Base-by-base conservation (phyloP, 2,113 vertebrate genomes). In the Urocitellus parryii region DNA sequence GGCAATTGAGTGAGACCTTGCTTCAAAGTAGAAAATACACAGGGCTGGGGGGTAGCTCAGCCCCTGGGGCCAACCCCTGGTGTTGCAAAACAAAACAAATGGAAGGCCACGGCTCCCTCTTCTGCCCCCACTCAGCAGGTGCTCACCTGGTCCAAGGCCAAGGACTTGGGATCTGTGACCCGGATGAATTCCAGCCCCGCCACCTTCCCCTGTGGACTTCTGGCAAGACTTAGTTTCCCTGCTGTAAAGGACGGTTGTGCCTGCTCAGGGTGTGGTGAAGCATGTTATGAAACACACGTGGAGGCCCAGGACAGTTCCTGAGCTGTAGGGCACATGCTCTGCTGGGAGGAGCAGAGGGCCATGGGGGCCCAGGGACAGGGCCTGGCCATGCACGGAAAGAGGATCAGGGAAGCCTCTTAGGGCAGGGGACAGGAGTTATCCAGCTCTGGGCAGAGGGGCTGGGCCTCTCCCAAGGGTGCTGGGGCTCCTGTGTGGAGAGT, bases 301-400 rank as follows among this genome's bases (percentile, higher is more conserved):
- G 20, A 48, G 32, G 37, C 51, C 45, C 45, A 20, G 84, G 10
- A 51, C 25, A 56, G 32, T 39, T 25, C 34, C 61, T 45, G 3
- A 5, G 20, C 42, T 13, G 2, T 3, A 37, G 6, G 0, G 53
- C 51, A 16, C 8, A 20, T 14, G 27, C 39, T 76, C 4, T 16
- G 53, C 3, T n/a, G 14, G 20, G 16, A 10, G 24, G 56, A 58
- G 45, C 25, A 18, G 82, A 45, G 58, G 34, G 32, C 29, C 5
- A 14, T 4, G 29, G 39, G 70, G n/a, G 13, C 9, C 29, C 65
- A 37, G 67, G 17, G 45, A 17, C 42, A 65, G 83, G 24, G 56
- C 65, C 10, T 58, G 24, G 27, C 20, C 29, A 0, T 16, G 61
- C 13, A 2, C 0, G 1, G 34, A 34, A 24, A 24, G 61, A 48